A percentile compares a stretch with the other conserved stretches of the same genome.
These are phyloP conservation scores for Drosophila parvula DNA, from an alignment of 1,140 invertebrate genomes.

Conservation along the genomic window DNA sequence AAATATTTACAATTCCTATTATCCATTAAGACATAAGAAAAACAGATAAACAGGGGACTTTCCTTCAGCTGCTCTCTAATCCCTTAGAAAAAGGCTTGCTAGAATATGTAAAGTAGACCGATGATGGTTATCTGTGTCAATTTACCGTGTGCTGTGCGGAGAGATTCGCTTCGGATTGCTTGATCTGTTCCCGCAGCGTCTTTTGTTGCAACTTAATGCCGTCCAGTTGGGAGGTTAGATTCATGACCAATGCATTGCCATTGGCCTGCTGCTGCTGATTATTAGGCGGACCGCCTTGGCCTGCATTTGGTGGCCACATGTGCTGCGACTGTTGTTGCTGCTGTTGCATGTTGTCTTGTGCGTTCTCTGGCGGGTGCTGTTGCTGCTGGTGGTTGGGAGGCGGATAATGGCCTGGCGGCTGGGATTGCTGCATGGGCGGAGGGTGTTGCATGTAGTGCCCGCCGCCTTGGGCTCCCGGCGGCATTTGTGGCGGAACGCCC, in stretches of 20 bases:
- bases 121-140: constrained; percentile 37
- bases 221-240: constrained; percentile 84
- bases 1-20: too few relatives aligned
- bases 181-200: constrained; percentile 94
- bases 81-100: constrained; percentile 29
- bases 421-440: constrained; percentile 70
- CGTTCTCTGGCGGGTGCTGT: constrained; percentile 30
- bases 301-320: constrained; percentile 55
- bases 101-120: constrained; percentile 37
- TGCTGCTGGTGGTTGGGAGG: constrained; percentile 52
- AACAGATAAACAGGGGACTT: constrained; percentile 2
- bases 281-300: constrained; percentile 14
- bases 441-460: constrained; percentile 58
- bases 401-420: constrained; percentile 54
- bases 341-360: constrained; percentile 58
- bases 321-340: constrained; percentile 53
- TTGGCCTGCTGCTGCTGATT: constrained; percentile 43
- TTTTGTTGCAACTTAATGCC: constrained; percentile 89
- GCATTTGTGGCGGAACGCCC: constrained; percentile 47
- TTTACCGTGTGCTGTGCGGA: constrained; percentile 94
- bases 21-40: not conserved
- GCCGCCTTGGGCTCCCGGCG: constrained; percentile 24
- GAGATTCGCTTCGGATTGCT: constrained; percentile 96
- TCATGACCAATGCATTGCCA: constrained; percentile 72
- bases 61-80: constrained; percentile 33